Conservation (phyloP, 2,797 vertebrate species). For the Nannoperca obscura region DNA sequence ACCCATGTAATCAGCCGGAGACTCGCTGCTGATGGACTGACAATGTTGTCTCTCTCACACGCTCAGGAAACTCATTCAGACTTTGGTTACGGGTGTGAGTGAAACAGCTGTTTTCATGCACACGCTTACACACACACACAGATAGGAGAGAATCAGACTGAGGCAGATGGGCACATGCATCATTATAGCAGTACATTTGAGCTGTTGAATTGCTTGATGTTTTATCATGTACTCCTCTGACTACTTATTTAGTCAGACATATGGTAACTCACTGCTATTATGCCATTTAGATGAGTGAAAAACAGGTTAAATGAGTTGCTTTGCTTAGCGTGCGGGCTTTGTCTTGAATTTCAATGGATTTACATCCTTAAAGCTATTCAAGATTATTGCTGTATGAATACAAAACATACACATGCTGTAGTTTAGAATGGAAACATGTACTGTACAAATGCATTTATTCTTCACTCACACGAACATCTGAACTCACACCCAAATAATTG, state of each 20-base stretch:
- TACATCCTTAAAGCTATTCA: constrained; percentile 33
- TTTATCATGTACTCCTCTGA: constrained; percentile 71
- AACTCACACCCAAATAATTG: constrained; percentile 13
- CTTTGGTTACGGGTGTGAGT: constrained; percentile 53
- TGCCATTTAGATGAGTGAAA: constrained; percentile 69
- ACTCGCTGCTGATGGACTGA: constrained; percentile 62
- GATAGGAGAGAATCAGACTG: constrained; percentile 41
- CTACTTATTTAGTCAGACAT: constrained; percentile 79
- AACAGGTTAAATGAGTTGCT: constrained; percentile 66
- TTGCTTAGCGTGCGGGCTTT: constrained; percentile 43
- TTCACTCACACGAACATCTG: not conserved
- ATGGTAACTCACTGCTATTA: constrained; percentile 71
- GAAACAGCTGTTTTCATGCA: constrained; percentile 68
- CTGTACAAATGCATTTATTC: constrained; percentile 3
- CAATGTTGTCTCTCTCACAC: constrained; percentile 51
- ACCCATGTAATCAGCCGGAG: constrained; percentile 69
- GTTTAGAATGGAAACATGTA: not conserved
- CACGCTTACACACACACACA: constrained; percentile 23
- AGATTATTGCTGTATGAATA: constrained; percentile 13
- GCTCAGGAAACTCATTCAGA: constrained; percentile 68
- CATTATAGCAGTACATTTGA: constrained; percentile 74
- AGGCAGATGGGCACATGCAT: constrained; percentile 78
- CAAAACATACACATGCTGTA: constrained; percentile 4
- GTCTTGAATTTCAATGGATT: constrained; percentile 52
- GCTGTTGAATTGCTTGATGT: constrained; percentile 74